Conservation (phyloP, 2,797 vertebrate genomes). For the Perdix hodgsoniae region DNA sequence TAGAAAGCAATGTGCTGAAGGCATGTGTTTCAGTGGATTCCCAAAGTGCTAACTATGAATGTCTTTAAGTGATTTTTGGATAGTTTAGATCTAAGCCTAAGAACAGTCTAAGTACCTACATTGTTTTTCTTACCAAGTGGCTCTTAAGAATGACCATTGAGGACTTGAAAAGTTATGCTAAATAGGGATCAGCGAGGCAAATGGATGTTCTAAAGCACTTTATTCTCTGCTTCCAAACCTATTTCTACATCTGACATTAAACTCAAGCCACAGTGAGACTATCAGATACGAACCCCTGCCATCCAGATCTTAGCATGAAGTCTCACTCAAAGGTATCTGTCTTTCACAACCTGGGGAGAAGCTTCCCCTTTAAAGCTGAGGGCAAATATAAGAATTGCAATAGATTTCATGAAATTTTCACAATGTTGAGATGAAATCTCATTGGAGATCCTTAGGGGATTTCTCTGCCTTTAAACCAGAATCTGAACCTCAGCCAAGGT, state of each 20-base stretch:
- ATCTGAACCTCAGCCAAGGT: not conserved
- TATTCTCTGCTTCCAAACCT: not conserved
- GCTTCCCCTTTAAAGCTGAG: not conserved
- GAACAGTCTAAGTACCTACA: constrained; percentile 27
- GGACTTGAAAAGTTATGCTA: not conserved
- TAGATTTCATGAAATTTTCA: not conserved
- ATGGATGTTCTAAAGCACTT: not conserved
- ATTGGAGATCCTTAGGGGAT: not conserved
- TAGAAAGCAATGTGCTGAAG: not conserved
- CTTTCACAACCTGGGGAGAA: not conserved
- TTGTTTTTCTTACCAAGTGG: constrained; percentile 18
- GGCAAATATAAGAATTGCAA: not conserved
- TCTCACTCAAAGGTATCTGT: not conserved
- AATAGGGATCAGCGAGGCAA: not conserved
- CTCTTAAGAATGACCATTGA: constrained; percentile 13
- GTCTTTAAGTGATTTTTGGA: constrained; percentile 36
- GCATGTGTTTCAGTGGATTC: constrained; percentile 21
- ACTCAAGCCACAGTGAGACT: not conserved
- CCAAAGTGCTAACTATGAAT: constrained; percentile 36
- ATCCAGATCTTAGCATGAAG: not conserved
- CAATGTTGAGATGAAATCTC: not conserved
- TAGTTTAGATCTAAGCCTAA: constrained; percentile 41
- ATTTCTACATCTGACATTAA: not conserved
- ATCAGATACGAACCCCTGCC: not conserved
- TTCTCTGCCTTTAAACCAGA: constrained; percentile 1